Conservation (phyloP, 2,113 vertebrate genomes). For the rat (Rattus norvegicus) region DNA sequence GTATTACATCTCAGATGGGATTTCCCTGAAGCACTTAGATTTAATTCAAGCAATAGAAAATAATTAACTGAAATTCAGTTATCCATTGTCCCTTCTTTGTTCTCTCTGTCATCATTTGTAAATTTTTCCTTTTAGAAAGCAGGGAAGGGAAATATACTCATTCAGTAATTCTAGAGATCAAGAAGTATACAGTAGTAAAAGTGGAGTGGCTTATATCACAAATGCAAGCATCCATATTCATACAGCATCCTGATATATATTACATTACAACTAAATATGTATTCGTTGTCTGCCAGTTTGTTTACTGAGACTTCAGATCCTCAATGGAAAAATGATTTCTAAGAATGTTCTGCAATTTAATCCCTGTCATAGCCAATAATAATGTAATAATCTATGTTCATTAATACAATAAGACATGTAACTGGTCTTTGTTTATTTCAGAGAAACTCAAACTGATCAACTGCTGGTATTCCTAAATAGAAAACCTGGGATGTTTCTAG, state of each 20-base stretch:
- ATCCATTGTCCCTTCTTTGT: not conserved
- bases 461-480: not conserved
- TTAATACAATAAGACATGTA: not conserved
- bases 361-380: not conserved
- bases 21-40: not conserved
- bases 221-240: slow-evolving; percentile 27
- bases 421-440: not conserved
- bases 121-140: slow-evolving; percentile 1
- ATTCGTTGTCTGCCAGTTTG: not conserved
- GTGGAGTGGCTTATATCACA: not conserved
- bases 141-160: not conserved
- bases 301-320: not conserved
- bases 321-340: not conserved
- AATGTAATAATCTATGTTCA: slow-evolving; percentile 25
- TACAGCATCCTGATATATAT: slow-evolving; percentile 15
- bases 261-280: slow-evolving; percentile 45
- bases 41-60: not conserved
- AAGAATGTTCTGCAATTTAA: not conserved
- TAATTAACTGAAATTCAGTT: not conserved
- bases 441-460: not conserved
- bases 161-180: not conserved
- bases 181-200: not conserved
- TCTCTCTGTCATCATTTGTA: not conserved
- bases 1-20: not conserved
- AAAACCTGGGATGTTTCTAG: not conserved